Base-by-base conservation (phyloP, 23 tunicate species). In the Halocynthia aurantium region DNA sequence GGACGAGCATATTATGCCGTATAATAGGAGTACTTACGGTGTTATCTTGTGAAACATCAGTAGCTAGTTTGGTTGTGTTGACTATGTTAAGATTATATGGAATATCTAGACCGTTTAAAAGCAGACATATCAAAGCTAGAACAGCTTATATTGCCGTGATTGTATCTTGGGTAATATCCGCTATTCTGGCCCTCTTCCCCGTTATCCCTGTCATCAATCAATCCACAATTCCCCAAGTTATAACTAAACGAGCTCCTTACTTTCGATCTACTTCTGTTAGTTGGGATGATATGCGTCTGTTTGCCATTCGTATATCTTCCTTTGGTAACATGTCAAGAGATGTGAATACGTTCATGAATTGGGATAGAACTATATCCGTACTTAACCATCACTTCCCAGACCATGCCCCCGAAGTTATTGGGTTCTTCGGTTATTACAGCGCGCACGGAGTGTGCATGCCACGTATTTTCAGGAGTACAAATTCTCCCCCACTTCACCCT, bases 11-110 rank as follows among this genome's bases (percentile, higher is more conserved):
- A 17, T 49, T 40, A 8, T 83, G 87, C 66, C 22, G 68, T 17
- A 51, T 15, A 8, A 55, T 83, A 17, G 87, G 87, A 9, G 76
- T 83, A 10, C 8, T 83, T 10, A 68, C 82, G n/a, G 72, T 64
- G 7, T 52, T 83, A 61, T 77, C 87, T 12, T 77, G 87, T 52
- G 87, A 83, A 56, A 21, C 82, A 8, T 83, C 87, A 7, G 87
- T 83, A 15, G 56, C 77, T n/a, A 65, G 76, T 11, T 54, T 83
- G 64, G 81, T 83, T 53, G 61, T 71, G 12, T 67, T 83, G 67
- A 67, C 87, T 0, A 51, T 52, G 9, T 82, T 57, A 63, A 72
- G 86, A 7, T 15, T 82, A 11, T 75, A 75, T 6, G 68, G 68
- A 0, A 40, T 76, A 22, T 53, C 5, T 77, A 53, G 76, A 10